phyloP scores from a whole-genome alignment of 2,888 invertebrate species.

The Bhutanitis thaidina region DNA sequence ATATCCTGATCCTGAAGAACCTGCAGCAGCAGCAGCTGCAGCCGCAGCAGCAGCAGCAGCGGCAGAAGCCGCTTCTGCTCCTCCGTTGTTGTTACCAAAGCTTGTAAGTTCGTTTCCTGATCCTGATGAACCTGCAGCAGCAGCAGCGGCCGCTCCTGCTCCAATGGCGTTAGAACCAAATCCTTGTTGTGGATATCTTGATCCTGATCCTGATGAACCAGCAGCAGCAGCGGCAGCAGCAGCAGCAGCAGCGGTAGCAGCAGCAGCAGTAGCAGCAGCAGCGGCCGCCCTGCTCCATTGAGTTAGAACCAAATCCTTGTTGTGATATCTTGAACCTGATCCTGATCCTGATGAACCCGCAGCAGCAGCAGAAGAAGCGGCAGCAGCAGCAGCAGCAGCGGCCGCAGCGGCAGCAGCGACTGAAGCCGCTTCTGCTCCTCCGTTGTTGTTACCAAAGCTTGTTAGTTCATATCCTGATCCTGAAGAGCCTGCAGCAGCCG shows the following conservation, averaged over 20 bases:
- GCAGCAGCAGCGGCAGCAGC: background rate
- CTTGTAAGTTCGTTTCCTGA: no score
- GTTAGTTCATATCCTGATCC: no score
- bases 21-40: background rate
- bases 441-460: no score
- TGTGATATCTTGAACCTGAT: background rate
- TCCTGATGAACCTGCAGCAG: background rate
- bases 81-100: no score
- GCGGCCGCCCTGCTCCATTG: background rate
- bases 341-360: background rate
- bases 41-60: conserved; percentile 2
- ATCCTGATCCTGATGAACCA: no score
- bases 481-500: no score
- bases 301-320: background rate
- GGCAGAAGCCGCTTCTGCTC: no score
- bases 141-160: no score
- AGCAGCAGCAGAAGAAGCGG: background rate
- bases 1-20: conserved; percentile 10
- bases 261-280: background rate
- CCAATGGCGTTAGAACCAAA: no score
- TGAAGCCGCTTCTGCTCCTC: no score
- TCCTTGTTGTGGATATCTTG: no score
- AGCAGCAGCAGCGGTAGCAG: conserved; percentile 1
- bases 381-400: conserved; percentile 11
- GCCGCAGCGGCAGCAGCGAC: conserved; percentile 1